Conservation (phyloP, 2,797 vertebrate species). For the Fistularia tabacaria region DNA sequence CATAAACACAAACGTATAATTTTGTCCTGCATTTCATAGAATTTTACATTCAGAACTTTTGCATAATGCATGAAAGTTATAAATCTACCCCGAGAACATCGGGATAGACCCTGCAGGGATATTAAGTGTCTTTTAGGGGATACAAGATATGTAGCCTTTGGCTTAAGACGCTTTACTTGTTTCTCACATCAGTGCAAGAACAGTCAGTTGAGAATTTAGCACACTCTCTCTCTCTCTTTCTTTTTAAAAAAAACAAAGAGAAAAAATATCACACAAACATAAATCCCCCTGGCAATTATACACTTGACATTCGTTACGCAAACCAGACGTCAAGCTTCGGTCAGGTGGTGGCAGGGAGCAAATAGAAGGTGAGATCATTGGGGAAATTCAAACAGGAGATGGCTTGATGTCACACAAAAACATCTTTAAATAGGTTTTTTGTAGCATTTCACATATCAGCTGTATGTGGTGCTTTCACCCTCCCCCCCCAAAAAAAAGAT, state of each 20-base stretch:
- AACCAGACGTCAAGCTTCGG: slow-evolving; percentile 21
- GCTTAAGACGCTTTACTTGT: slow-evolving; percentile 26
- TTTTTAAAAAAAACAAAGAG: too few species aligned
- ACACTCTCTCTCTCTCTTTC: too few species aligned
- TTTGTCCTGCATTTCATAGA: too few species aligned
- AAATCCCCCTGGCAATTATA: background rate
- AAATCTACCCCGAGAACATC: too few species aligned
- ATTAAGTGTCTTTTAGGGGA: too few species aligned
- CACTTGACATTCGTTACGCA: slow-evolving; percentile 4
- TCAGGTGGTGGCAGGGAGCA: slow-evolving; percentile 48
- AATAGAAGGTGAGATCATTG: slow-evolving; percentile 49
- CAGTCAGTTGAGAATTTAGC: slow-evolving; percentile 22
- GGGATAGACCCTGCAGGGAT: too few species aligned
- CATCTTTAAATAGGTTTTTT: background rate
- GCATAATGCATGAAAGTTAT: too few species aligned
- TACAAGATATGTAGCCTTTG: too few species aligned
- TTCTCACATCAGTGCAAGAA: slow-evolving; percentile 41
- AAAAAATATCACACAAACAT: slow-evolving; percentile 4
- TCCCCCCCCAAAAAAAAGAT: too few species aligned
- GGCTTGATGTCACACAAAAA: slow-evolving; percentile 21
- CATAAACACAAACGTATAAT: too few species aligned
- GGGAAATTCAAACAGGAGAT: slow-evolving; percentile 37
- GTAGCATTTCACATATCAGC: background rate
- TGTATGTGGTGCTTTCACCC: too few species aligned
- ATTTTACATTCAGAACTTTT: too few species aligned